These are phyloP conservation scores for Phorcus lineatus DNA, from an alignment of 2,888 invertebrate genomes.

Conservation along the genomic window DNA sequence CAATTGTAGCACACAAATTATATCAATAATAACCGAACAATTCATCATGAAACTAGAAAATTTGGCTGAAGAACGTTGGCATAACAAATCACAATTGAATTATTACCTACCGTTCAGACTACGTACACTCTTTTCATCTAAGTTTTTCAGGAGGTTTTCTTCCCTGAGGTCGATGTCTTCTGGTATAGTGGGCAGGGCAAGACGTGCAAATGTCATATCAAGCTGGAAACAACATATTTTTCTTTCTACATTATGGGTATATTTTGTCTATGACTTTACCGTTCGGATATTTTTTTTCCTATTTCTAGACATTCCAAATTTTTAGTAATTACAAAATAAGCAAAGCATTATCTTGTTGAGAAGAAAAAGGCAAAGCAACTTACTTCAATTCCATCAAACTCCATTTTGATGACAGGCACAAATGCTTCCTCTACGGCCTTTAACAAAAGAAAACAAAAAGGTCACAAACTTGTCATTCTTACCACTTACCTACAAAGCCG, in stretches of 20 bases:
- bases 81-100: neutral
- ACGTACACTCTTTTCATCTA: constrained; percentile 96
- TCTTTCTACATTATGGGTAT: neutral
- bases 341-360: no score
- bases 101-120: constrained; percentile 86
- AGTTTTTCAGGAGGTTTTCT: constrained; percentile 87
- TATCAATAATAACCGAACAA: neutral
- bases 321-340: no score
- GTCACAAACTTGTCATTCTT: neutral
- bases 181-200: constrained; percentile 96
- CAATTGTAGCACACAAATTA: neutral
- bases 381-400: constrained; percentile 96
- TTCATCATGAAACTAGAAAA: neutral
- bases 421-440: constrained; percentile 98
- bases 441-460: constrained; percentile 43
- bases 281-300: no score
- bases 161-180: constrained; percentile 92
- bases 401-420: constrained; percentile 99
- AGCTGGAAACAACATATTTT: constrained; percentile 76
- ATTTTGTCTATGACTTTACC: neutral
- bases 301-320: no score
- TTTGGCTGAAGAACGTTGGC: no score
- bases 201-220: constrained; percentile 96
- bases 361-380: constrained; percentile 31
- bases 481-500: neutral